These are phyloP conservation scores for Thecophora atra DNA, from an alignment of 2,888 invertebrate genomes.

Conservation along the genomic window DNA sequence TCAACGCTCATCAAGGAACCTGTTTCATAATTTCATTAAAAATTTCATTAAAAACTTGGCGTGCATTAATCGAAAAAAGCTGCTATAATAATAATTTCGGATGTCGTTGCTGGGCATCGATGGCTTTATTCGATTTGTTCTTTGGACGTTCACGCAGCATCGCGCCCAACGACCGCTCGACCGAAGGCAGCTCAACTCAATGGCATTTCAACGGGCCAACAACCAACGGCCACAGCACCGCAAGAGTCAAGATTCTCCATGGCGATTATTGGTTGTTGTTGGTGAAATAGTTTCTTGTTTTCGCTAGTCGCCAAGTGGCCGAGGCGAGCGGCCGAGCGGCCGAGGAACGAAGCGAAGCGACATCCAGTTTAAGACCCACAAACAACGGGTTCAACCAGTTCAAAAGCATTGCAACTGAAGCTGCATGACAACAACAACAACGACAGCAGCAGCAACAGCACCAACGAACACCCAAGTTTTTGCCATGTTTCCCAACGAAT, in stretches of 20 bases:
- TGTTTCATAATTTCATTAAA: neutral
- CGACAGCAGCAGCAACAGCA: too few species aligned
- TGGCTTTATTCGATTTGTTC: too few species aligned
- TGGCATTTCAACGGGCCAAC: conserved; percentile 19
- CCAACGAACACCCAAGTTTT: conserved; percentile 9
- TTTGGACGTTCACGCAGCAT: neutral
- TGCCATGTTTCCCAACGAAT: neutral
- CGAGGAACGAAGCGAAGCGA: neutral
- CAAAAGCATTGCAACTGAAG: neutral
- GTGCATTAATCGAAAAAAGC: too few species aligned
- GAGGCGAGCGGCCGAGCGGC: neutral
- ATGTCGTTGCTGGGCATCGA: too few species aligned
- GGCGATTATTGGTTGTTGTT: conserved; percentile 10
- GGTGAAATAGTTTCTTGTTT: neutral
- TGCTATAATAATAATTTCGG: too few species aligned
- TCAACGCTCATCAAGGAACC: too few species aligned
- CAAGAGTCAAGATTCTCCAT: conserved; percentile 16
- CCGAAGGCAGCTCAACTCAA: conserved; percentile 15
- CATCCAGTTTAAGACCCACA: conserved; percentile 9
- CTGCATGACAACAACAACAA: too few species aligned
- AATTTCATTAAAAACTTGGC: too few species aligned
- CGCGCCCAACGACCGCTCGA: neutral
- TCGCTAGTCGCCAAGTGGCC: neutral
- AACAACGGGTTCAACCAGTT: conserved; percentile 21
- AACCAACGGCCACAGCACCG: neutral